Base-by-base conservation (phyloP, 2,797 vertebrate species). In the Chrosomus eos region DNA sequence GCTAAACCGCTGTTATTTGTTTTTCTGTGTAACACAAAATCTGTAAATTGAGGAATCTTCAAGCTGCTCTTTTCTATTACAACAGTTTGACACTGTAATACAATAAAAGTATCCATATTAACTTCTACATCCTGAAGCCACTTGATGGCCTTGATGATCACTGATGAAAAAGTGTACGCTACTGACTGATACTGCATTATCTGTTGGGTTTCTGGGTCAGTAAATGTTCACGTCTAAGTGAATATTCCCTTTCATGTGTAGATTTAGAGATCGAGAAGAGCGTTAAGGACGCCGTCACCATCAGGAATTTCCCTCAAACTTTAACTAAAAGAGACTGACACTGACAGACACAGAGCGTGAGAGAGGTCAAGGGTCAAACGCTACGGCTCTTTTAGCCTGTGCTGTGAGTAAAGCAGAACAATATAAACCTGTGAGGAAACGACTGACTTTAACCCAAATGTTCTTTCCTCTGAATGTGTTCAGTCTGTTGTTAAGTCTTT, bases 291-390 rank as follows among this genome's bases (percentile, higher is more conserved):
- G 10, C 71, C 5, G 28, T 33, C 72, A 74, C 72, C 2, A 53
- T 74, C 28, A 33, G 72, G 48, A 53, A 23, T 33, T 74, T 74
- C 72, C 28, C 72, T 53, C 13, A 53, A 53, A 74, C 72, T 36
- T 51, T 31, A 73, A 45, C 43, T 18, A 51, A 73, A 19, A 48
- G n/a, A 48, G n/a, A 74, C 28, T 53, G 51, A 38, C 21, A 18
- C 73, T 75, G 11, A 38, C 28, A 9, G 31, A 55, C 21, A 38
- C 51, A 55, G 48, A 53, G 48, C 31, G 48, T 55, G 72, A 75
- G 72, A 75, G 31, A 53, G 51, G 48, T 75, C 19, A 38, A 36
- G 19, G 11, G 28, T 75, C 48, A 7, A 16, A n/a, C 5, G 8
- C 45, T 51, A 33, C 40, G 7, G 40, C 18, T 73, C 2, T 23